A percentile compares a stretch with the other conserved stretches of the same genome.
Evolutionary conservation across 2,888 invertebrate genomes (phyloP).

Genomic region (Crematogaster levior): DNA sequence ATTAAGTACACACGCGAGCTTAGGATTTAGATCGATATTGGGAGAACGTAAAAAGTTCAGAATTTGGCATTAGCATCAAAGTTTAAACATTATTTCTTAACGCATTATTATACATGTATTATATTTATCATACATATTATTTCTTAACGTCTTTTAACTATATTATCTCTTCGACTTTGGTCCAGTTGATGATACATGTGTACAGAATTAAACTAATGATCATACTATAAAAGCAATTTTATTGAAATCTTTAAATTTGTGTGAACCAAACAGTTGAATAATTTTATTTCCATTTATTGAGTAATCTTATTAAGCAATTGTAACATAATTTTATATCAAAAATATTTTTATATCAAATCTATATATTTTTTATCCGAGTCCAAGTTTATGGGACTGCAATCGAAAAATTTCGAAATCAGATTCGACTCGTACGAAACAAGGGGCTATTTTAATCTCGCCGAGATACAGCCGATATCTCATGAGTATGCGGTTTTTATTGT

Average conservation of each 20-base stretch:
- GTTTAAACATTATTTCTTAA: background rate
- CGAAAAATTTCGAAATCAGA: background rate
- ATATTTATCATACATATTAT: too few relatives aligned
- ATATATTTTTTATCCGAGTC: background rate
- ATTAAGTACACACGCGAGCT: conserved; percentile 53
- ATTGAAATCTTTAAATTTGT: background rate
- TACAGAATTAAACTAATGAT: background rate
- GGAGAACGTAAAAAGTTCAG: background rate
- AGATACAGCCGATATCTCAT: conserved; percentile 34
- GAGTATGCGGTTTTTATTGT: conserved; percentile 39
- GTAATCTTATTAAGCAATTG: background rate
- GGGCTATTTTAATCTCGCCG: conserved; percentile 14
- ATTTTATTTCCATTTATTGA: background rate
- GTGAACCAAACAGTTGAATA: background rate
- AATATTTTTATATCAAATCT: background rate
- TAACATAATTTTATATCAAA: too few relatives aligned
- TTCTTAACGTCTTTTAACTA: too few relatives aligned
- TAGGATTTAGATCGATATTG: background rate
- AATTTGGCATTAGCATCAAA: background rate
- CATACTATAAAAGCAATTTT: background rate
- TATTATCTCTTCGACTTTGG: too few relatives aligned
- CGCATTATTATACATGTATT: too few relatives aligned
- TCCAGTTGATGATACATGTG: background rate
- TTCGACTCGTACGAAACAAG: background rate
- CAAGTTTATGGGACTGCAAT: background rate